Evolutionary conservation across 2,888 invertebrate species (phyloP).

Genomic region (Phengaris arion): DNA sequence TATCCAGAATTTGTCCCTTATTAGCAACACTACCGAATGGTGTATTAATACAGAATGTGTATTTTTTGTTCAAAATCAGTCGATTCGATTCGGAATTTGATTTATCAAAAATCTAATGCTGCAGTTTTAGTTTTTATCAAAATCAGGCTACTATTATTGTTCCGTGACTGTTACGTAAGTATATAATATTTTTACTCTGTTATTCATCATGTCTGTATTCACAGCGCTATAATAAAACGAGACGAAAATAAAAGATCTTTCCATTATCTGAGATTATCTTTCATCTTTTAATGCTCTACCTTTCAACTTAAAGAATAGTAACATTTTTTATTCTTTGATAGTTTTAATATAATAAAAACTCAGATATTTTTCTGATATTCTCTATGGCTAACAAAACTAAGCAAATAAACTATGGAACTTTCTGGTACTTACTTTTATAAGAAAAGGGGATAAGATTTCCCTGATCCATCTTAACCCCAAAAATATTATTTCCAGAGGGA

Average conservation of each 20-base stretch:
- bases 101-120: too few relatives aligned
- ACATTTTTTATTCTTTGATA: background rate
- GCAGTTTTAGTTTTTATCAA: too few relatives aligned
- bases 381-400: background rate
- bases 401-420: background rate
- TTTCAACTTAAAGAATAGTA: background rate
- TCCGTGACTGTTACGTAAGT: too few relatives aligned
- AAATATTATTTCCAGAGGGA: slow-evolving; percentile 4
- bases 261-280: background rate
- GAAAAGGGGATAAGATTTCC: background rate
- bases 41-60: too few relatives aligned
- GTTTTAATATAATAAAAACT: background rate
- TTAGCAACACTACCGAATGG: too few relatives aligned
- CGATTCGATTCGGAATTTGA: too few relatives aligned
- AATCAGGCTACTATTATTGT: too few relatives aligned
- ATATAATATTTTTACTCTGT: background rate
- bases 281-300: background rate
- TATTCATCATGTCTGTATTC: background rate
- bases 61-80: too few relatives aligned
- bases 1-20: too few relatives aligned
- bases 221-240: background rate
- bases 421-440: background rate
- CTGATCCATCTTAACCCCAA: background rate
- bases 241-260: background rate
- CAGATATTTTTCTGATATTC: background rate